These are phyloP conservation scores for Alloscopus bannaensis DNA, from an alignment of 2,888 invertebrate genomes.

Conservation along the genomic window DNA sequence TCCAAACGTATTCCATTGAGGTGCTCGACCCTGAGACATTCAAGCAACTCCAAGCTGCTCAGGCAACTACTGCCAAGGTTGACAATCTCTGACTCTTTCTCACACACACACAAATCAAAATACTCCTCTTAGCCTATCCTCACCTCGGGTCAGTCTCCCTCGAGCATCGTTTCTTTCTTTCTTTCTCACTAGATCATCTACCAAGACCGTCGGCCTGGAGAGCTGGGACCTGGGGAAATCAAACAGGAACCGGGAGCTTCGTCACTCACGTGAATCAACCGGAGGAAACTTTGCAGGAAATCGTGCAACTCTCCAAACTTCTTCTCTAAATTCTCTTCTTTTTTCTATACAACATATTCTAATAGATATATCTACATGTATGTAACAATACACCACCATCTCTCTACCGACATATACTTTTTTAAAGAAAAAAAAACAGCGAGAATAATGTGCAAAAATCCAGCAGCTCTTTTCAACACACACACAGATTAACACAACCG, in stretches of 20 bases:
- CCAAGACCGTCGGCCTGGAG: conserved; percentile 64
- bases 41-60: conserved; percentile 70
- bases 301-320: no score
- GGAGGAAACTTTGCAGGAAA: neutral
- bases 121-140: neutral
- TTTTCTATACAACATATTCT: no score
- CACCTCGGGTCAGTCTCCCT: neutral
- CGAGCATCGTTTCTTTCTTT: neutral
- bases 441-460: neutral
- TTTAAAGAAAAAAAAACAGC: conserved; percentile 3
- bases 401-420: neutral
- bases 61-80: conserved; percentile 68
- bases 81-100: neutral
- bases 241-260: conserved; percentile 62
- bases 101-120: neutral
- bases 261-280: conserved; percentile 40
- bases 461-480: no score
- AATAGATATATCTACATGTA: no score
- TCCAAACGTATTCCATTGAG: conserved; percentile 73
- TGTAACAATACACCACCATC: no score
- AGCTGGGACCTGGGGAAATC: conserved; percentile 54
- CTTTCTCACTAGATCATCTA: conserved; percentile 63
- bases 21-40: conserved; percentile 73
- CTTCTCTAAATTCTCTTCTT: no score
- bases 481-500: no score